phyloP scores from a whole-genome alignment of 2,888 invertebrate species.

The Eupeodes luniger region DNA sequence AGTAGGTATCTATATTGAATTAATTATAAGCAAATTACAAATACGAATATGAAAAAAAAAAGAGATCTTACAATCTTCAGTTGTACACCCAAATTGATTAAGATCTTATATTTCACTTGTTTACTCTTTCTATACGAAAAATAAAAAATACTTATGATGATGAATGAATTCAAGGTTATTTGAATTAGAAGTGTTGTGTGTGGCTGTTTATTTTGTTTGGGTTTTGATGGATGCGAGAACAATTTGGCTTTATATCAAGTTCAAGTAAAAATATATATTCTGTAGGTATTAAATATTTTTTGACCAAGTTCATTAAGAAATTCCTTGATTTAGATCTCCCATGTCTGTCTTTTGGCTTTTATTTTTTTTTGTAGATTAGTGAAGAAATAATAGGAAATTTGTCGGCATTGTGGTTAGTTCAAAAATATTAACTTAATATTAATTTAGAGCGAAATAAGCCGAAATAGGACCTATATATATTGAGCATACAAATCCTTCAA shows the following conservation, averaged over 20 bases:
- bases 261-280: constrained; percentile 18
- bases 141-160: not conserved
- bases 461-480: no score
- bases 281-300: not conserved
- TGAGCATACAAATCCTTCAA: no score
- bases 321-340: not conserved
- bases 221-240: constrained; percentile 6
- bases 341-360: not conserved
- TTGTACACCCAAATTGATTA: constrained; percentile 24
- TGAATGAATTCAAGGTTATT: constrained; percentile 24
- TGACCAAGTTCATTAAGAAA: constrained; percentile 7
- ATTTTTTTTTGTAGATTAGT: not conserved
- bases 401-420: no score
- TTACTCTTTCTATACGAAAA: constrained; percentile 10
- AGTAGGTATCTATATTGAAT: not conserved
- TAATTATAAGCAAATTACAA: not conserved
- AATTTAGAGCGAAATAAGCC: no score
- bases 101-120: constrained; percentile 15
- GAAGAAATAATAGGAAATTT: no score
- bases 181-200: not conserved
- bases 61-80: not conserved
- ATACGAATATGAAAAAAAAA: not conserved
- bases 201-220: constrained; percentile 2
- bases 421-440: no score
- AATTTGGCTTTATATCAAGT: constrained; percentile 4